Evolutionary conservation across 2,113 vertebrate genomes (phyloP).

Genomic region (Hypomesus transpacificus): DNA sequence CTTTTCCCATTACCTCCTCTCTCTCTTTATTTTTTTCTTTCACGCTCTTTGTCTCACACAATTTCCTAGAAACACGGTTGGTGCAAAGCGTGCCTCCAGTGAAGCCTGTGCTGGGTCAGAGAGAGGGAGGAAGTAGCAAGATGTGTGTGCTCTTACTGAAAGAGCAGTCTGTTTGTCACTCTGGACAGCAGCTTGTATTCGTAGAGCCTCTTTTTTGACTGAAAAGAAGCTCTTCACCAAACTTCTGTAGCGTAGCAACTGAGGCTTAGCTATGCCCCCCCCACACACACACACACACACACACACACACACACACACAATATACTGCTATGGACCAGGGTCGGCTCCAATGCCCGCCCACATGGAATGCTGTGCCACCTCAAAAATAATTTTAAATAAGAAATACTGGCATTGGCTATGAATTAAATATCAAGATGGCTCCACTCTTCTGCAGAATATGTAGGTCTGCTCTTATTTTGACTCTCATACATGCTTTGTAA

Average conservation of each 20-base stretch:
- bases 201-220: conserved; percentile 22
- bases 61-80: not conserved
- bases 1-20: not conserved
- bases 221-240: conserved; percentile 14
- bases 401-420: too few species aligned
- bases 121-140: not conserved
- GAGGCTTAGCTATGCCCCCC: not conserved
- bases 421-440: too few species aligned
- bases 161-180: conserved; percentile 15
- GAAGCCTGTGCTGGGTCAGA: not conserved
- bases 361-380: too few species aligned
- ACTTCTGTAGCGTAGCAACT: conserved; percentile 37
- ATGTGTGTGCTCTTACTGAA: conserved; percentile 8
- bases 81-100: not conserved
- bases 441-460: too few species aligned
- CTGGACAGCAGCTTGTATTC: conserved; percentile 2
- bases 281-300: too few species aligned
- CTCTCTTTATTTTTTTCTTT: not conserved
- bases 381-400: too few species aligned
- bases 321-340: not conserved
- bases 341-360: too few species aligned
- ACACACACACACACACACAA: conserved; percentile 6
- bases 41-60: not conserved
- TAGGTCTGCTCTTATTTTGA: too few species aligned
- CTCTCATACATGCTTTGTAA: too few species aligned